These are phyloP conservation scores for Elymnias hypermnestra DNA, from an alignment of 1,140 invertebrate species.

Conservation along the genomic window DNA sequence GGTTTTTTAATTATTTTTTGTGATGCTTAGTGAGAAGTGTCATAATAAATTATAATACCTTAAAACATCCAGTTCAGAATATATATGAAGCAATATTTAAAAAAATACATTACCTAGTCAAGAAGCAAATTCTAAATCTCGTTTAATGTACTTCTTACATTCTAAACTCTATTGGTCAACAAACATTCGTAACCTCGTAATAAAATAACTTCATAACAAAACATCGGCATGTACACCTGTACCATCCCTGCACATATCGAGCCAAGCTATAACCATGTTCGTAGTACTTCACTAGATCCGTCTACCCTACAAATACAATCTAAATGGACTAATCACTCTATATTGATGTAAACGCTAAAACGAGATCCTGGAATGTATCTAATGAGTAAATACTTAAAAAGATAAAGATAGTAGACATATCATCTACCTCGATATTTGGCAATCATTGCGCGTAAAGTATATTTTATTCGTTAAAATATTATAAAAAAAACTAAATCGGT, in stretches of 20 bases:
- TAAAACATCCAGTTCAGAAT: constrained; percentile 49
- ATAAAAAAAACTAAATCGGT: too few relatives aligned
- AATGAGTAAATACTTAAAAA: background rate
- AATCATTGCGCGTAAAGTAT: too few relatives aligned
- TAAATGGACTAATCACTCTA: constrained; percentile 20
- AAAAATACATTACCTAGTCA: constrained; percentile 34
- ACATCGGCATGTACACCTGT: constrained; percentile 43
- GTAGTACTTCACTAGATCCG: constrained; percentile 21
- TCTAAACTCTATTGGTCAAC: constrained; percentile 65
- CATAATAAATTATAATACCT: constrained; percentile 53
- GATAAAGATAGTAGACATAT: background rate
- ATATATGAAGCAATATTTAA: constrained; percentile 43
- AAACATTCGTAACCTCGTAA: constrained; percentile 61
- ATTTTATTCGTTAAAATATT: too few relatives aligned
- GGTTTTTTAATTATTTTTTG: constrained; percentile 42
- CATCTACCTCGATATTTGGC: background rate
- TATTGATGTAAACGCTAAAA: constrained; percentile 10
- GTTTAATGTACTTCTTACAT: constrained; percentile 34
- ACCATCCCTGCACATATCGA: constrained; percentile 7
- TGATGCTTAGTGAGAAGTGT: constrained; percentile 60
- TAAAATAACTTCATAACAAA: constrained; percentile 58
- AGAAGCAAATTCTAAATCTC: constrained; percentile 51
- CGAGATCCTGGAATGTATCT: background rate
- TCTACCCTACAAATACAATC: constrained; percentile 25
- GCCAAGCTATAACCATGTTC: constrained; percentile 21